Evolutionary conservation across 2,888 invertebrate species (phyloP), one percentile per base, ranked within the genome.

Genomic region (Pimpla rufipes): DNA sequence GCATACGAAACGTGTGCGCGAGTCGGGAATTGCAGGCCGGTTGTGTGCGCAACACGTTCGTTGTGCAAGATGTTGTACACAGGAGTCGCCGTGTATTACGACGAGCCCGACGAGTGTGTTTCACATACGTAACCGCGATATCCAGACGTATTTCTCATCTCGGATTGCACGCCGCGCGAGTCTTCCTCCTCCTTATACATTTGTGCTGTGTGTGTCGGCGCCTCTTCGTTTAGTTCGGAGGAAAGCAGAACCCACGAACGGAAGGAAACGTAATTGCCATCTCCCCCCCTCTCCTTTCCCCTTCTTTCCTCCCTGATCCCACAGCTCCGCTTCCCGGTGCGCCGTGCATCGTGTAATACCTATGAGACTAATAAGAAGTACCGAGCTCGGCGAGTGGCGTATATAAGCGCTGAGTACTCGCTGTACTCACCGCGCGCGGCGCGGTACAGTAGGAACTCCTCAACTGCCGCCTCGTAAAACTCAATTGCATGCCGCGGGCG

Each of bases 191-290:
- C 29, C 5, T 2, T 29, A 29, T 5, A 5, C 8, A 23, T 55
- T 7, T 13, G 16, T 42, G 62, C 40, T 57, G 71, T 71, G 78
- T 57, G 71, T 71, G 78, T 68, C 78, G 67, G 66, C 40, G 66
- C 21, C 40, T n/a, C n/a, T 55, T 76, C 66, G 66, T 37, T 55
- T 42, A 66, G 74, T 64, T 57, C 35, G 67, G 35, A 57, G 57
- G 57, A 77, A 57, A 77, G 47, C 37, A 42, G 55, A 52, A 59
- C 57, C 57, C 67, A 59, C 45, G 45, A 57, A 59, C 76, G 76
- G 76, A 77, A 77, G 76, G 76, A 77, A 77, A 77, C 66, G 76
- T 77, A 77, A 77, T 77, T 77, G 76, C 76, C 57, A 77, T 77
- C 29, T 59, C 59, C 18, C 16, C 47, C 16, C 18, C 47, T 35